phyloP scores from a whole-genome alignment of 2,113 vertebrate genomes.

The Toxostoma redivivum region DNA sequence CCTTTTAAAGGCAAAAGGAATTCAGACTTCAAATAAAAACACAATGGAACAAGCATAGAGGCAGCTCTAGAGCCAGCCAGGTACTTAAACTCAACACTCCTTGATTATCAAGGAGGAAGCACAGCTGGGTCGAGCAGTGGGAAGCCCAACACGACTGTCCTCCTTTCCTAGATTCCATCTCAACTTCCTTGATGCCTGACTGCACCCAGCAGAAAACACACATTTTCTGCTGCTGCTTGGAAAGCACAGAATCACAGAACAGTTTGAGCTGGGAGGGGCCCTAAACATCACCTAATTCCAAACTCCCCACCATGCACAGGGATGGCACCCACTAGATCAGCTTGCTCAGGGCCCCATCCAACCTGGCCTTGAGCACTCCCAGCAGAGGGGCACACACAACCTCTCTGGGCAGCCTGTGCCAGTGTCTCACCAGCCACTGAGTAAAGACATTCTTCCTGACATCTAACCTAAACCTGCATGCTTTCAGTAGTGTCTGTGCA shows the following conservation, averaged over 20 bases:
- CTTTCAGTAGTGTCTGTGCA: background rate
- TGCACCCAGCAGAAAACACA: background rate
- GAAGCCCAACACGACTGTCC: rapidly evolving
- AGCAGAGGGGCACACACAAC: background rate
- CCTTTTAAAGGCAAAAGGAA: background rate
- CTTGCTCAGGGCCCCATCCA: background rate
- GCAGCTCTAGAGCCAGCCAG: background rate
- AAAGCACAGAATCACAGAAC: background rate
- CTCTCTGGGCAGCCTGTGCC: background rate
- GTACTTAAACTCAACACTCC: background rate
- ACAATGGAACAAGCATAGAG: background rate
- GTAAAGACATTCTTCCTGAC: background rate
- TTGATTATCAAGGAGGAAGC: background rate
- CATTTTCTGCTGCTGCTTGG: background rate
- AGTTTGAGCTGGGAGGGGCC: background rate
- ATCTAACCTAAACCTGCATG: background rate
- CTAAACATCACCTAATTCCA: background rate
- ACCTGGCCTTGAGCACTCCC: background rate
- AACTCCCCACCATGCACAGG: rapidly evolving
- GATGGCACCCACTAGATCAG: background rate
- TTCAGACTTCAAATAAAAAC: background rate
- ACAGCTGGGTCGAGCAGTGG: background rate
- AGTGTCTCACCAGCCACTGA: background rate
- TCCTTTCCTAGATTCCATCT: background rate
- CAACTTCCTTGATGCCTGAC: background rate